These are phyloP conservation scores for Mya arenaria DNA, from an alignment of 1,140 invertebrate genomes.

Conservation along the genomic window DNA sequence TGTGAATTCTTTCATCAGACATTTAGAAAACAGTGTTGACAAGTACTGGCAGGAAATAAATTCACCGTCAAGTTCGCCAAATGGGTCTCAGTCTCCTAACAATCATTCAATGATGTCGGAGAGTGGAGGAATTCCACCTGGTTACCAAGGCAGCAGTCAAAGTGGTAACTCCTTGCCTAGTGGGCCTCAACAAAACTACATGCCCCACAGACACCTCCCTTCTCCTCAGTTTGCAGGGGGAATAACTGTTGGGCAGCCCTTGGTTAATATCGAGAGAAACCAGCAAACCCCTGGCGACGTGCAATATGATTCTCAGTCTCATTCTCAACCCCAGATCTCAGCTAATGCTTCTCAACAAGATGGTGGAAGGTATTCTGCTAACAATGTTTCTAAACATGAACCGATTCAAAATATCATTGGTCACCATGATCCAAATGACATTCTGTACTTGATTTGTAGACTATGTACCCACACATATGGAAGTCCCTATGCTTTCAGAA, in stretches of 20 bases:
- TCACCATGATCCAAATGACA: constrained; percentile 72
- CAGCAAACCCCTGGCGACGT: not conserved
- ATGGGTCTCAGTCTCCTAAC: not conserved
- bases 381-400: constrained; percentile 73
- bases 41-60: constrained; percentile 62
- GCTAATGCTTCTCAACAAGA: constrained; percentile 10
- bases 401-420: constrained; percentile 78
- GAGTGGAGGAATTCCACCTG: constrained; percentile 30
- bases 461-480: constrained; percentile 77
- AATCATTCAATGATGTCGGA: constrained; percentile 8
- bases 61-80: constrained; percentile 38
- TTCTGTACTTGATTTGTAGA: constrained; percentile 76
- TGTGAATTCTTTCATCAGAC: constrained; percentile 59
- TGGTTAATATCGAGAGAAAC: constrained; percentile 31
- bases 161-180: constrained; percentile 32
- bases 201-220: not conserved
- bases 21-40: constrained; percentile 71
- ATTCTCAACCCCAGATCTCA: not conserved
- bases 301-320: not conserved
- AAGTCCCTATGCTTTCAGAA: constrained; percentile 78
- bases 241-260: constrained; percentile 40
- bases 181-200: not conserved
- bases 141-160: constrained; percentile 5
- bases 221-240: constrained; percentile 36
- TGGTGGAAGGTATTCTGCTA: constrained; percentile 11